phyloP scores from a whole-genome alignment of 2,888 invertebrate species.

The Drosophila gaucha region DNA sequence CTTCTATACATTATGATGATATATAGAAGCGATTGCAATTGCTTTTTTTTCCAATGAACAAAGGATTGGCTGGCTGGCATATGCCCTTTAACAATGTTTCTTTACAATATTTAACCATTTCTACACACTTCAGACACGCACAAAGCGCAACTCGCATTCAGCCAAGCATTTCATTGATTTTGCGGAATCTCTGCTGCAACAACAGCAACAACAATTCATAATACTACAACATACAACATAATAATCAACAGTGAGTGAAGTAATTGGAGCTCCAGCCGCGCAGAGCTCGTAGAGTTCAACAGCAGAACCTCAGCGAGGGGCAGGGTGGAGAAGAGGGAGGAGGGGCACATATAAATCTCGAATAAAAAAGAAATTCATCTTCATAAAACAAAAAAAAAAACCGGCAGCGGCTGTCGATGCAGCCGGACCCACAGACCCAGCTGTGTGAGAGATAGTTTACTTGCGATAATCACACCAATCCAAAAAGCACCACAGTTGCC shows the following conservation, averaged over 20 bases:
- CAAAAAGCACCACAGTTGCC: slow-evolving; percentile 35
- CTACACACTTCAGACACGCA: slow-evolving; percentile 9
- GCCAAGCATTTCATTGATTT: slow-evolving; percentile 51
- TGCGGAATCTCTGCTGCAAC: slow-evolving; percentile 40
- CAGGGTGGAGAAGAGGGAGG: neutral
- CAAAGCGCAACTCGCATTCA: slow-evolving; percentile 24
- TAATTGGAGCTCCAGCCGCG: slow-evolving; percentile 72
- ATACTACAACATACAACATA: slow-evolving; percentile 52
- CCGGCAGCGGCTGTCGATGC: slow-evolving; percentile 51
- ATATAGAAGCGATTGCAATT: neutral
- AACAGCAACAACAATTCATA: slow-evolving; percentile 23
- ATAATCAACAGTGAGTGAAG: slow-evolving; percentile 59
- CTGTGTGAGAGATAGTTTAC: slow-evolving; percentile 71
- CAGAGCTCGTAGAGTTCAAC: slow-evolving; percentile 22
- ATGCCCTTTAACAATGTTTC: slow-evolving; percentile 2
- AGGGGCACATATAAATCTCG: slow-evolving; percentile 51
- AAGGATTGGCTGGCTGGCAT: slow-evolving; percentile 1
- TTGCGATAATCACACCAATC: slow-evolving; percentile 71
- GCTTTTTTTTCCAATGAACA: neutral
- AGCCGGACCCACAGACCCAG: slow-evolving; percentile 29
- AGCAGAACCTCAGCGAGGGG: neutral
- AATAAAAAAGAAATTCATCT: slow-evolving; percentile 79
- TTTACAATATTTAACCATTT: neutral
- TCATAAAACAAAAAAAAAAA: slow-evolving; percentile 63
- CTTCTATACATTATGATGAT: neutral